A percentile compares a stretch with the other conserved stretches of the same genome.
Conservation (phyloP, 2,888 invertebrate species). For the Acanthosepion lycidas region DNA sequence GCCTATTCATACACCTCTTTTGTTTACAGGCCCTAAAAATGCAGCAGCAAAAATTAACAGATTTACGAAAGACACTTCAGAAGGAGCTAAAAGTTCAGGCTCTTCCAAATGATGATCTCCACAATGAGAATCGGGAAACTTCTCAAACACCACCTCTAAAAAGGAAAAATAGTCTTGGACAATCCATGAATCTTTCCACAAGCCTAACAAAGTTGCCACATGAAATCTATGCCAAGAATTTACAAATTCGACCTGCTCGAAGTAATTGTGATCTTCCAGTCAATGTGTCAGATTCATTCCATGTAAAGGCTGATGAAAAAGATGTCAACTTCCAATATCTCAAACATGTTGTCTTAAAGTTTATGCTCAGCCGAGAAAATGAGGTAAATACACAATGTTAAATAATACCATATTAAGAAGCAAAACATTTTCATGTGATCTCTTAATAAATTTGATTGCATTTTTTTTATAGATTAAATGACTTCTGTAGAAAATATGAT, state of each 20-base stretch:
- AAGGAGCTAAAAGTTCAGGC: conserved; percentile 81
- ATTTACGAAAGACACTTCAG: conserved; percentile 93
- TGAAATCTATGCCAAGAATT: conserved; percentile 1
- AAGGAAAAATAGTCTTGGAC: conserved; percentile 47
- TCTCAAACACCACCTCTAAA: conserved; percentile 49
- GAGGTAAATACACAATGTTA: conserved; percentile 76
- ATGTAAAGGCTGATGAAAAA: conserved; percentile 66
- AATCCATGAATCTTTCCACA: conserved; percentile 13
- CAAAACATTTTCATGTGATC: neutral
- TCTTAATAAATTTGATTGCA: neutral
- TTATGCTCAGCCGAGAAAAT: conserved; percentile 88
- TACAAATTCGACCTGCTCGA: neutral
- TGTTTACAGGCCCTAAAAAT: conserved; percentile 80
- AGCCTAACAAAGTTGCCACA: conserved; percentile 36
- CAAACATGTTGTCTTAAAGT: conserved; percentile 93
- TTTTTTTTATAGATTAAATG: neutral
- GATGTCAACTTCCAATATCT: conserved; percentile 89
- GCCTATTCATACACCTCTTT: neutral
- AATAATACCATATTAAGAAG: neutral
- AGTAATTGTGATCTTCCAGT: conserved; percentile 41
- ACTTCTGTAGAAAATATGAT: neutral
- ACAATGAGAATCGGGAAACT: conserved; percentile 44
- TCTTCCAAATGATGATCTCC: conserved; percentile 73
- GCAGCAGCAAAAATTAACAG: conserved; percentile 88
- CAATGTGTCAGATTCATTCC: conserved; percentile 40